These are phyloP conservation scores for Cotesia glomerata DNA, from an alignment of 1,140 invertebrate genomes.

Conservation along the genomic window DNA sequence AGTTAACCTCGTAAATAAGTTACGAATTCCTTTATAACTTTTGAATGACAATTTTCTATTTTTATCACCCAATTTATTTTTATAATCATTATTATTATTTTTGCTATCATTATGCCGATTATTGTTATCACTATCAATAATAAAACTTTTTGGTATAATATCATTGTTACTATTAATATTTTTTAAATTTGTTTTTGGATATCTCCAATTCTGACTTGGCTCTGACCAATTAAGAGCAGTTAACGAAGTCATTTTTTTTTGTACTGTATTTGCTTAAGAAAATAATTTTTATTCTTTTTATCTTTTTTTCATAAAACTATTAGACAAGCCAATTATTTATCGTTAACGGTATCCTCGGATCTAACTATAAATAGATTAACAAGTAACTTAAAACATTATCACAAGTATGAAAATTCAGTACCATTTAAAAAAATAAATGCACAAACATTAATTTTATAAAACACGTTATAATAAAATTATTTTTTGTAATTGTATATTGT, in stretches of 20 bases:
- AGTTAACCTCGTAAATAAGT: slow-evolving; percentile 50
- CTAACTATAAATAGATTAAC: not conserved
- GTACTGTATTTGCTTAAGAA: not conserved
- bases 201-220: slow-evolving; percentile 55
- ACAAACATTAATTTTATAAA: no score
- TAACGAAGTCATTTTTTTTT: slow-evolving; percentile 50
- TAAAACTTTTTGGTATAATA: slow-evolving; percentile 2
- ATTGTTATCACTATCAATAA: no score
- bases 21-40: slow-evolving; percentile 59
- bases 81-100: slow-evolving; percentile 37
- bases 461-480: no score
- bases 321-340: no score
- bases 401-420: no score
- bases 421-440: no score
- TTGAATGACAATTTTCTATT: slow-evolving; percentile 49
- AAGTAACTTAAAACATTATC: no score
- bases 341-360: not conserved
- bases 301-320: not conserved
- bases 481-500: no score
- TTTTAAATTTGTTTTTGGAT: slow-evolving; percentile 43
- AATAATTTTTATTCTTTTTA: not conserved
- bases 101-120: not conserved
- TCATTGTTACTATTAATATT: not conserved
- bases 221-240: slow-evolving; percentile 56
- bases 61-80: slow-evolving; percentile 51